A percentile compares a stretch with the other conserved stretches of the same genome.
These are phyloP conservation scores for Acheta domesticus DNA, from an alignment of 2,888 invertebrate species.

Conservation along the genomic window DNA sequence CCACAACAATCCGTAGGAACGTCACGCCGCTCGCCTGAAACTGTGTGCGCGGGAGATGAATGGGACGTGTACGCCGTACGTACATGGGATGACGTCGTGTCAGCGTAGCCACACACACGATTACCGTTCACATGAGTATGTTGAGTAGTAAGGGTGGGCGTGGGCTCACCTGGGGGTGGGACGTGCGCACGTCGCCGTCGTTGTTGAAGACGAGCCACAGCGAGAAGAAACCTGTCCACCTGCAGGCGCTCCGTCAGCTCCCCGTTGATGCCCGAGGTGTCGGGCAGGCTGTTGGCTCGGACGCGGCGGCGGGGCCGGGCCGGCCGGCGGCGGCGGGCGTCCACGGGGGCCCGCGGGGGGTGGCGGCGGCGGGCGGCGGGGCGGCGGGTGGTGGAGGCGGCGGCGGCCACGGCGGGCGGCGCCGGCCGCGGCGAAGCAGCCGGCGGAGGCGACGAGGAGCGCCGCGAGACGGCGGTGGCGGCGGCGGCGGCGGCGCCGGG, in stretches of 20 bases:
- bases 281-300: slow-evolving; percentile 45
- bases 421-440: neutral
- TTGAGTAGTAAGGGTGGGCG: neutral
- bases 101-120: no score
- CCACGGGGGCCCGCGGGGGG: slow-evolving; percentile 49
- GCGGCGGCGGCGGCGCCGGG: neutral
- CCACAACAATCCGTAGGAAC: no score
- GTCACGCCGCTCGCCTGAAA: no score
- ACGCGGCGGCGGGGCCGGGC: neutral
- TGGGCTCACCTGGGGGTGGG: slow-evolving; percentile 49
- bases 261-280: slow-evolving; percentile 52
- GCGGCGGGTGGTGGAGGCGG: slow-evolving; percentile 34
- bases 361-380: slow-evolving; percentile 50
- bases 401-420: neutral
- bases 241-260: slow-evolving; percentile 51
- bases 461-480: neutral
- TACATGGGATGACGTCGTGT: no score
- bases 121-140: no score
- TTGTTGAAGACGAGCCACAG: slow-evolving; percentile 55
- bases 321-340: neutral
- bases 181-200: slow-evolving; percentile 49
- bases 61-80: no score
- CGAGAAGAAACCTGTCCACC: slow-evolving; percentile 54
- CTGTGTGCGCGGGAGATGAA: no score
- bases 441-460: neutral